Base-by-base conservation (phyloP, 1,140 invertebrate species). In the Drosophila repleta region DNA sequence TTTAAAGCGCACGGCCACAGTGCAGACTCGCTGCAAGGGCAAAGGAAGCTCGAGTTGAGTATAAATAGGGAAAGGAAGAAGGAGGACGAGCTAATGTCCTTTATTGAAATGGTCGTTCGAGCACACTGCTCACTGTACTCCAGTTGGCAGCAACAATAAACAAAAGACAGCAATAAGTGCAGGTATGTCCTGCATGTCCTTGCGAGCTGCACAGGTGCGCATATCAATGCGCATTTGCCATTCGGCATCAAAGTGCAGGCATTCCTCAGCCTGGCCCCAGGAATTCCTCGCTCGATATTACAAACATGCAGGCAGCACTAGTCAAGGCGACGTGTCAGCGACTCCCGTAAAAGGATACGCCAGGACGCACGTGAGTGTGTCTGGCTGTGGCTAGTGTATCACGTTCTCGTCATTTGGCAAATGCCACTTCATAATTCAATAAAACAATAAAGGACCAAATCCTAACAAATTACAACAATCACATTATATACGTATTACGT, bases 381-480 rank as follows among this genome's bases (percentile, higher is more conserved):
- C 3, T 26, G 24, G 6, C 4, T 26, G 4, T 4, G 63, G 73
- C 58, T 53, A 78, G 82, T 75, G 78, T 81, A 83, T 76, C 87
- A 90, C 87, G 87, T 90, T 68, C 63, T 20, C 58, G 71, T 76
- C 76, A 90, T 90, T 90, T 90, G 63, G 58, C 65, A 74, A 78
- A 73, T 85, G 65, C 73, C 82, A 90, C 87, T 90, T 90, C 87
- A 90, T 90, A 90, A 90, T 90, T 90, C 87, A 90, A 90, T 90
- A 90, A 90, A 90, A 90, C 85, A 90, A 90, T 90, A 90, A 90
- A 85, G 76, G 46, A 57, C 65, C 52, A 85, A 89, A 90, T 90
- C 87, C 87, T 75, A 79, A 90, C 85, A 85, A 90, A 85, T 90
- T 90, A 90, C 81, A 82, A 79, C 87, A 90, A 90, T 88, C 83